These are phyloP conservation scores for Unio pictorum DNA, from an alignment of 2,888 invertebrate genomes.

Conservation along the genomic window DNA sequence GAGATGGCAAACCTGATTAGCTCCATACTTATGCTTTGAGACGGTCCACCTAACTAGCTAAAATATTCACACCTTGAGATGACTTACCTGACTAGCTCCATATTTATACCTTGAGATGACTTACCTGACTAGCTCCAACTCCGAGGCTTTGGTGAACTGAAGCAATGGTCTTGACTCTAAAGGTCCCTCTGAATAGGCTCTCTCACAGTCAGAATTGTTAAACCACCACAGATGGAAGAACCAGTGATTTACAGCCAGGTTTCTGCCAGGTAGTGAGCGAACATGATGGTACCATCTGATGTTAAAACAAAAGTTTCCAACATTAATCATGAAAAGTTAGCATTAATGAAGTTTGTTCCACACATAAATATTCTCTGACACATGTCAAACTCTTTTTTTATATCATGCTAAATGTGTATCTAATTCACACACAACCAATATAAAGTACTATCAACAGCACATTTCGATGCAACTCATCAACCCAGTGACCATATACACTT, in stretches of 20 bases:
- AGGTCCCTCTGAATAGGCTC: constrained; percentile 4
- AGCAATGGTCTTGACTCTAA: constrained; percentile 18
- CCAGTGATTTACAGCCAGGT: constrained; percentile 60
- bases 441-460: too few species aligned
- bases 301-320: constrained; percentile 3
- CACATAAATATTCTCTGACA: not conserved
- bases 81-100: constrained; percentile 36
- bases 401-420: too few species aligned
- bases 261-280: constrained; percentile 46
- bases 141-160: constrained; percentile 23
- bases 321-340: not conserved
- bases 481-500: too few species aligned
- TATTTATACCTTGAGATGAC: not conserved
- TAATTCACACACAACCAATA: too few species aligned
- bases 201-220: constrained; percentile 45
- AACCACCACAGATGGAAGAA: constrained; percentile 53
- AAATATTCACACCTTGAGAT: constrained; percentile 1
- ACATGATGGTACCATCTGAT: constrained; percentile 58
- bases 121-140: constrained; percentile 38
- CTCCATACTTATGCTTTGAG: constrained; percentile 9
- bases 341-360: not conserved
- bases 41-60: constrained; percentile 32
- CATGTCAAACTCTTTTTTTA: too few species aligned
- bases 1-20: constrained; percentile 28
- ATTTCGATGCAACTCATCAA: too few species aligned